Evolutionary conservation across 2,888 invertebrate species (phyloP).

Genomic region (Cantharis lateralis): DNA sequence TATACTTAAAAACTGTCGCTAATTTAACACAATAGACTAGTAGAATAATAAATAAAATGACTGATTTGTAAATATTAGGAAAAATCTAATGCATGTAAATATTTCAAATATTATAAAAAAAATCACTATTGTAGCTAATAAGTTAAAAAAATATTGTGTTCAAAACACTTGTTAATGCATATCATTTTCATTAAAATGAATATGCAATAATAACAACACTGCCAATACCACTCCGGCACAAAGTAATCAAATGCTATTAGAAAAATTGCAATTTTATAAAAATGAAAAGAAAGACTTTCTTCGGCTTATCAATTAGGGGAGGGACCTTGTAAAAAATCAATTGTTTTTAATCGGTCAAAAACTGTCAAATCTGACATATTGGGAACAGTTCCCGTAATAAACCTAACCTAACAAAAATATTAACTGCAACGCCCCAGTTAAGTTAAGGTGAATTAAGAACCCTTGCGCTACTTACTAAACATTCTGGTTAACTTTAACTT

Average conservation of each 20-base stretch:
- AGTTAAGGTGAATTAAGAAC: too few relatives aligned
- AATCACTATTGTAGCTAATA: conserved; percentile 14
- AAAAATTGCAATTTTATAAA: background rate
- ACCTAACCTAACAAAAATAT: background rate
- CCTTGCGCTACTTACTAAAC: too few relatives aligned
- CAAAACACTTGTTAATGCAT: conserved; percentile 16
- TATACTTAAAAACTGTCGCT: background rate
- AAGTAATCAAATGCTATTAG: background rate
- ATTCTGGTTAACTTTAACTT: background rate
- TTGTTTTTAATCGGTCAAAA: background rate
- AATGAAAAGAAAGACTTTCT: background rate
- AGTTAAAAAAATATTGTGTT: conserved; percentile 18
- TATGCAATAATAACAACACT: conserved; percentile 27
- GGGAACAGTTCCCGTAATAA: background rate
- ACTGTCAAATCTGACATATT: background rate
- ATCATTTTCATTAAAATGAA: conserved; percentile 25
- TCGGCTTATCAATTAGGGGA: too few relatives aligned
- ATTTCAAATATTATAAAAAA: background rate
- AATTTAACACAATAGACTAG: background rate
- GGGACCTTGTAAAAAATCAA: background rate
- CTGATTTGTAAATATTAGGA: conserved; percentile 22
- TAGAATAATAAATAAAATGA: conserved; percentile 8
- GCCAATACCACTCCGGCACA: conserved; percentile 22
- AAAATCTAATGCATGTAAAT: conserved; percentile 11
- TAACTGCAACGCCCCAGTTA: background rate